A percentile compares a stretch with the other conserved stretches of the same genome.
phyloP scores from a whole-genome alignment of 2,113 vertebrate genomes.

The Pleuronectes platessa region DNA sequence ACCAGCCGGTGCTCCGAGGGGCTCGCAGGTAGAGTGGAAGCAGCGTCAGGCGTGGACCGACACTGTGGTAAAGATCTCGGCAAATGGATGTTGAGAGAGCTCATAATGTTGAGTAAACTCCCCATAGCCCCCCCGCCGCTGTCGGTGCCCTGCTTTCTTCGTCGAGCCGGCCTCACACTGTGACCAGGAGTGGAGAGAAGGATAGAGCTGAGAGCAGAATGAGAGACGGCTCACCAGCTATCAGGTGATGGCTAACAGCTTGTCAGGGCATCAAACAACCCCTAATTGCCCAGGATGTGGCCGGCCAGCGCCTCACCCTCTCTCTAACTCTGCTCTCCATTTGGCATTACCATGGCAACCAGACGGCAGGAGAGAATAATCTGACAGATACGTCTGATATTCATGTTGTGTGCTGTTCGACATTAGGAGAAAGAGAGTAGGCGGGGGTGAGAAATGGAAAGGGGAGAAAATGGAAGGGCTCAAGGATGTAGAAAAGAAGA shows the following conservation, averaged over 20 bases:
- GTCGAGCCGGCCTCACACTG: slow-evolving; percentile 39
- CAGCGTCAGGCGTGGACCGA: background rate
- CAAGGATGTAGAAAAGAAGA: slow-evolving; percentile 9
- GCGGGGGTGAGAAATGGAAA: background rate
- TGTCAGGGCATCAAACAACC: slow-evolving; percentile 64
- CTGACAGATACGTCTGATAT: slow-evolving; percentile 56
- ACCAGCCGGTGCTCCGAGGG: slow-evolving; percentile 5
- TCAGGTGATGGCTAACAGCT: slow-evolving; percentile 70
- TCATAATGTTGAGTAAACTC: slow-evolving; percentile 42
- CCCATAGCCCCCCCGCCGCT: background rate
- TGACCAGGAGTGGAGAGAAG: slow-evolving; percentile 43
- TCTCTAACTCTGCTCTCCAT: slow-evolving; percentile 34
- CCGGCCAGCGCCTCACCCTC: slow-evolving; percentile 48
- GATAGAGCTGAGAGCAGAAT: slow-evolving; percentile 53
- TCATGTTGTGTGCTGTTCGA: slow-evolving; percentile 42
- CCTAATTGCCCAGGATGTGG: slow-evolving; percentile 74
- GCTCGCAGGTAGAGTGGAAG: slow-evolving; percentile 26
- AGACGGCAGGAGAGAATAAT: slow-evolving; percentile 47
- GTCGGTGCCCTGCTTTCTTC: slow-evolving; percentile 9
- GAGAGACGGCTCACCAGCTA: slow-evolving; percentile 45
- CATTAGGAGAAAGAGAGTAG: slow-evolving; percentile 25
- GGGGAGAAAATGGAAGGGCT: slow-evolving; percentile 5
- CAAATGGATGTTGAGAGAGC: slow-evolving; percentile 56
- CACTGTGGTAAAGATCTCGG: slow-evolving; percentile 7
- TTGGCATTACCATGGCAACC: slow-evolving; percentile 74